Conservation (phyloP, 1,140 invertebrate genomes). For the Spodoptera litura region DNA sequence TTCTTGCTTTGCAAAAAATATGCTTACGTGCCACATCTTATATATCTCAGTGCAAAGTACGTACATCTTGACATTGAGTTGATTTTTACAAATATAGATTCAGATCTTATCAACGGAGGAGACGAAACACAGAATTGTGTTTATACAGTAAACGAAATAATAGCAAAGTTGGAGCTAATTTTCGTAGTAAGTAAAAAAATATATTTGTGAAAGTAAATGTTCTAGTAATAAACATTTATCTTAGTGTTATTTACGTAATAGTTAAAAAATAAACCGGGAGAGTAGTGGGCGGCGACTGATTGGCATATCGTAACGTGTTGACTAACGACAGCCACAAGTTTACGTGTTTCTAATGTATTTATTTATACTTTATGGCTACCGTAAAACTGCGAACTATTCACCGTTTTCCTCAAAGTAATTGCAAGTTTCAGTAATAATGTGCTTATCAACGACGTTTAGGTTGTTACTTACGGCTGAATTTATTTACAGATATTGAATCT, state of each 20-base stretch:
- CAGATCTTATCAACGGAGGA: not conserved
- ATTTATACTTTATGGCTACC: slow-evolving; percentile 14
- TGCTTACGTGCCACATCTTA: not conserved
- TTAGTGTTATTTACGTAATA: slow-evolving; percentile 4
- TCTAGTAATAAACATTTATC: slow-evolving; percentile 3
- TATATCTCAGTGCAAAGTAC: not conserved
- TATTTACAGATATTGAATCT: not conserved
- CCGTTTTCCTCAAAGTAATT: not conserved
- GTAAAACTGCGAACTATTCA: slow-evolving; percentile 20
- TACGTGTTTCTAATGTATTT: slow-evolving; percentile 15
- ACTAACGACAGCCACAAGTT: slow-evolving; percentile 5
- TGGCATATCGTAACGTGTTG: slow-evolving; percentile 15
- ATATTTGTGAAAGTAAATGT: slow-evolving; percentile 12
- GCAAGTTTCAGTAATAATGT: slow-evolving; percentile 6
- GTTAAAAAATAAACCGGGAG: not conserved
- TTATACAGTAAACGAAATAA: not conserved
- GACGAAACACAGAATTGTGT: not conserved
- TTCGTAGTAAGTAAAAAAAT: not conserved
- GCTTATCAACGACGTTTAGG: not conserved
- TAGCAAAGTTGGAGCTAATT: not conserved
- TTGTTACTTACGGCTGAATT: slow-evolving; percentile 4
- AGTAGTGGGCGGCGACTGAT: slow-evolving; percentile 1
- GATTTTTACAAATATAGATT: not conserved
- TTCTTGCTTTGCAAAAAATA: slow-evolving; percentile 5
- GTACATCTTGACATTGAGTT: not conserved